Conservation (phyloP, 2,113 vertebrate species). For the Vulpes vulpes region DNA sequence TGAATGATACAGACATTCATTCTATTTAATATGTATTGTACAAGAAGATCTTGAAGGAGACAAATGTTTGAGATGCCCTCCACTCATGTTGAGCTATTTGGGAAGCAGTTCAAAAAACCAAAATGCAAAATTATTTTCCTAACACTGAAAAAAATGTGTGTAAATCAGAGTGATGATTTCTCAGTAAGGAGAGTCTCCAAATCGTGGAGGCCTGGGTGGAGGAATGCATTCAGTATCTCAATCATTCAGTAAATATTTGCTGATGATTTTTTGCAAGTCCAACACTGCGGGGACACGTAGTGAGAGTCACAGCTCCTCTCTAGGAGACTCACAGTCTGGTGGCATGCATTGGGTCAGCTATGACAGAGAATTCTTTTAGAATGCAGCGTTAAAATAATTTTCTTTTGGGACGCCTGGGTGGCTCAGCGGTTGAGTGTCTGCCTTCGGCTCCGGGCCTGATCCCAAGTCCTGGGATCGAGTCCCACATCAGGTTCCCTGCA, state of each 20-base stretch:
- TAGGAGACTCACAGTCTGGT: too few species aligned
- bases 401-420: neutral
- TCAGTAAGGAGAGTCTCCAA: slow-evolving; percentile 2
- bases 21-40: neutral
- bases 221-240: neutral
- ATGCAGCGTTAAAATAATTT: neutral
- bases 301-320: neutral
- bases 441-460: too few species aligned
- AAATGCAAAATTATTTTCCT: slow-evolving; percentile 49
- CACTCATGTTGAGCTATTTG: neutral
- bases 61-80: neutral
- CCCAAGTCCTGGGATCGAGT: too few species aligned
- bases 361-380: neutral
- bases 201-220: neutral
- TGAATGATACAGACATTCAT: neutral
- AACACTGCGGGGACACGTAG: neutral
- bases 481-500: too few species aligned
- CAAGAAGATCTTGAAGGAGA: neutral
- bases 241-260: neutral
- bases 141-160: neutral
- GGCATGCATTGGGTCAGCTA: neutral
- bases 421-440: too few species aligned
- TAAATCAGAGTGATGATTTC: slow-evolving; percentile 5
- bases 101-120: slow-evolving; percentile 25
- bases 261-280: neutral